Conservation (phyloP, 2,113 vertebrate genomes). For the Campylomormyrus numenius region DNA sequence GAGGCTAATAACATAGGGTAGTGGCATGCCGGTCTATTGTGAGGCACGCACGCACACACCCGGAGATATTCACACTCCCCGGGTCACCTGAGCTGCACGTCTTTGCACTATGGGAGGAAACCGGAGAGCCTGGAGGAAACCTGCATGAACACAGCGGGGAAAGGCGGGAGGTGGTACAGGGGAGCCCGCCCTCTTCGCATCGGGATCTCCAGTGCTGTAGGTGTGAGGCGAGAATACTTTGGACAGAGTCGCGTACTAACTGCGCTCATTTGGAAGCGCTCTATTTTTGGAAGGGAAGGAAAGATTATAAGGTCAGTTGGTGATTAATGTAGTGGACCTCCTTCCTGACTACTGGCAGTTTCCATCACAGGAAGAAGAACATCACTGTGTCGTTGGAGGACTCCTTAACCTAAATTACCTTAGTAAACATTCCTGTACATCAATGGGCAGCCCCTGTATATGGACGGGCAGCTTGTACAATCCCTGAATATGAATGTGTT, state of each 20-base stretch:
- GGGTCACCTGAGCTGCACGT: neutral
- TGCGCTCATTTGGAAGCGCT: neutral
- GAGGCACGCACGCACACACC: neutral
- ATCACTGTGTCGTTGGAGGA: neutral
- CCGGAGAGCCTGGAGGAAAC: neutral
- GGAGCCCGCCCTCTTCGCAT: neutral
- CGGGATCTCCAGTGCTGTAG: neutral
- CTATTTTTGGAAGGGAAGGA: conserved; percentile 10
- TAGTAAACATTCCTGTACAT: neutral
- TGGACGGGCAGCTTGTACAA: neutral
- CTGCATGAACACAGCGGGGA: neutral
- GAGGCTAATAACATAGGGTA: neutral
- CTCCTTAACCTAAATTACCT: neutral
- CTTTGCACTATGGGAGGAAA: neutral
- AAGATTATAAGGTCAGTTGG: conserved; percentile 10
- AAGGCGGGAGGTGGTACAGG: neutral
- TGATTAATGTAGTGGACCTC: conserved; percentile 6
- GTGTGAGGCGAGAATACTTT: neutral
- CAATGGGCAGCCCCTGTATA: neutral
- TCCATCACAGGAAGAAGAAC: conserved; percentile 6
- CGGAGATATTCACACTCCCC: neutral
- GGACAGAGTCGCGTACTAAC: neutral
- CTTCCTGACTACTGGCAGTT: neutral
- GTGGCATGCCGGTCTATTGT: neutral
- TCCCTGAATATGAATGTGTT: neutral